These are phyloP conservation scores for Seriola dumerili DNA, from an alignment of 2,113 vertebrate genomes.

Conservation along the genomic window DNA sequence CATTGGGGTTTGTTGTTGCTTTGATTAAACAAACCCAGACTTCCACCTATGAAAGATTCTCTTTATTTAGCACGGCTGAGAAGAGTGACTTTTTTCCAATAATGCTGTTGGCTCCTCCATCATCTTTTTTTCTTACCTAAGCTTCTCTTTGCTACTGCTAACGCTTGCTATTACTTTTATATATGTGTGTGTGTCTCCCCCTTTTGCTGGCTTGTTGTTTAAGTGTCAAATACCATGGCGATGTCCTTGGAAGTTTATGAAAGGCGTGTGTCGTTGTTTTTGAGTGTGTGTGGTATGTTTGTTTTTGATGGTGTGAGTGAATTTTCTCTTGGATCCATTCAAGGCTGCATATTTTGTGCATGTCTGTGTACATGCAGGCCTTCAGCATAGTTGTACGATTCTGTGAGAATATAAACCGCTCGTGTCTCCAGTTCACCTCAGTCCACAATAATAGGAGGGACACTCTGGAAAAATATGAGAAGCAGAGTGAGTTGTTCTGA, in stretches of 20 bases:
- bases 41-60: conserved; percentile 49
- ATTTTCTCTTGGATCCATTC: conserved; percentile 3
- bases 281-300: conserved; percentile 25
- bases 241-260: conserved; percentile 29
- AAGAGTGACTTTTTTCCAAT: neutral
- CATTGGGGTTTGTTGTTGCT: conserved; percentile 39
- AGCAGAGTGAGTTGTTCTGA: conserved; percentile 12
- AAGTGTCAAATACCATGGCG: neutral
- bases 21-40: conserved; percentile 40
- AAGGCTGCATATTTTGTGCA: neutral
- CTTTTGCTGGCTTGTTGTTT: neutral
- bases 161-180: neutral
- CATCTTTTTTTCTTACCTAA: neutral
- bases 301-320: conserved; percentile 1
- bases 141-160: neutral
- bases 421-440: conserved; percentile 3
- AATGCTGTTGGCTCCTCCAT: neutral
- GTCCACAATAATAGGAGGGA: neutral
- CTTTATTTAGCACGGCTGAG: conserved; percentile 10
- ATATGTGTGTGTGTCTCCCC: neutral
- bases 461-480: neutral
- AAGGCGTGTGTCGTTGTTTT: conserved; percentile 14
- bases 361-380: conserved; percentile 2
- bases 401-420: neutral
- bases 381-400: neutral